Conservation (phyloP, 1,140 invertebrate species). For the Pristionchus pacificus region DNA sequence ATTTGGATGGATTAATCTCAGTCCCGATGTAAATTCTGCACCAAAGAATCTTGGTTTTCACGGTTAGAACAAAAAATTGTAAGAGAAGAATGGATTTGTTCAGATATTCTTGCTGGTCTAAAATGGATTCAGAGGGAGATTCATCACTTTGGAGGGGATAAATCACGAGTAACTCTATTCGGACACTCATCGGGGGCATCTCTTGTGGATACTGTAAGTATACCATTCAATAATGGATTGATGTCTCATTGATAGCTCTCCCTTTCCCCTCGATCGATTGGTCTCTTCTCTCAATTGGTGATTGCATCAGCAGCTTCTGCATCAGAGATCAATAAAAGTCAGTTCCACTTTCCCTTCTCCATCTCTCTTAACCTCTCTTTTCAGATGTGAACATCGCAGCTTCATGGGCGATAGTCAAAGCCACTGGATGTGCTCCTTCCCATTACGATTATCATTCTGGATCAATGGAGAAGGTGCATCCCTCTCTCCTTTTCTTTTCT, state of each 20-base stretch:
- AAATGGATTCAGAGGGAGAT: conserved; percentile 80
- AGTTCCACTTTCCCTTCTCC: neutral
- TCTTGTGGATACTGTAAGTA: conserved; percentile 64
- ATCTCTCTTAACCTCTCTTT: neutral
- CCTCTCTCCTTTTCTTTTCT: too few species aligned
- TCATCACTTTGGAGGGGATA: conserved; percentile 82
- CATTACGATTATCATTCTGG: neutral
- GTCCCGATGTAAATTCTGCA: neutral
- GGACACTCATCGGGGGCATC: conserved; percentile 82
- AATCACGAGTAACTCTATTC: conserved; percentile 86
- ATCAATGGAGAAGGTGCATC: too few species aligned
- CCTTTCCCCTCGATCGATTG: neutral
- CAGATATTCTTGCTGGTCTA: conserved; percentile 38
- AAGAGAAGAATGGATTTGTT: neutral
- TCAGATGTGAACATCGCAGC: neutral
- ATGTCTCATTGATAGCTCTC: too few species aligned
- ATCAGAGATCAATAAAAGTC: neutral
- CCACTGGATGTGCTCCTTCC: neutral
- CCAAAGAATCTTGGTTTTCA: conserved; percentile 14
- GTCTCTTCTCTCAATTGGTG: neutral
- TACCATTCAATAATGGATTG: neutral
- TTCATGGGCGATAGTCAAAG: neutral
- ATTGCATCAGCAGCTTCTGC: neutral
- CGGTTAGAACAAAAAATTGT: conserved; percentile 9
- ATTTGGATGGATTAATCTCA: conserved; percentile 16